These are phyloP conservation scores for Buphagus erythrorhynchus DNA, from an alignment of 2,797 vertebrate genomes.

Conservation along the genomic window DNA sequence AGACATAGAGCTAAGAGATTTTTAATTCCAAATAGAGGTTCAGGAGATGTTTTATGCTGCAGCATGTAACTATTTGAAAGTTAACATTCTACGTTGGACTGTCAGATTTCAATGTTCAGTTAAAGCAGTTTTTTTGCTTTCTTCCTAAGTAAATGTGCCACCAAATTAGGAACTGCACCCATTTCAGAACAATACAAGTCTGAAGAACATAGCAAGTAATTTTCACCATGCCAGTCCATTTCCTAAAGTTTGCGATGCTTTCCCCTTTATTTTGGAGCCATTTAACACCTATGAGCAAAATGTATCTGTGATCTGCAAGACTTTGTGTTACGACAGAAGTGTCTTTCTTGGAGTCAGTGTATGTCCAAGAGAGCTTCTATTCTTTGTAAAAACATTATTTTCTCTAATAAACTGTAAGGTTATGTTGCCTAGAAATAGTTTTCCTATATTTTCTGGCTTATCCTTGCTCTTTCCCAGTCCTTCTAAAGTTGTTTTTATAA, in stretches of 20 bases:
- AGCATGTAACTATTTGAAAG: background rate
- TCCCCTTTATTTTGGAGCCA: background rate
- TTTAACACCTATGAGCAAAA: background rate
- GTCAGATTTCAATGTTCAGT: background rate
- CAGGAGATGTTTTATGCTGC: background rate
- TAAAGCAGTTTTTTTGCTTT: background rate
- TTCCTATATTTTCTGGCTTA: background rate
- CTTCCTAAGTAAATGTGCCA: background rate
- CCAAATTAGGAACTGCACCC: background rate
- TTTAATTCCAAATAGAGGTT: background rate
- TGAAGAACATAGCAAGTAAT: background rate
- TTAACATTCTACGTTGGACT: fast-evolving
- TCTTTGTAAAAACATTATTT: background rate
- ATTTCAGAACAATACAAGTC: background rate
- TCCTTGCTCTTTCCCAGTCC: background rate
- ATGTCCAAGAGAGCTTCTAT: background rate
- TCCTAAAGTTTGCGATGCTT: background rate
- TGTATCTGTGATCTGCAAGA: background rate
- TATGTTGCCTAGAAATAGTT: background rate
- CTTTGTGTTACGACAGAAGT: background rate
- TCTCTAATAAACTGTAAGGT: background rate
- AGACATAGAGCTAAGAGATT: background rate
- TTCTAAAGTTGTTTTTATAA: background rate
- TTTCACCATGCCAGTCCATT: background rate
- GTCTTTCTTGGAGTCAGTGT: background rate